Base-by-base conservation (phyloP, 1,140 invertebrate genomes). In the Gryon sp. region DNA sequence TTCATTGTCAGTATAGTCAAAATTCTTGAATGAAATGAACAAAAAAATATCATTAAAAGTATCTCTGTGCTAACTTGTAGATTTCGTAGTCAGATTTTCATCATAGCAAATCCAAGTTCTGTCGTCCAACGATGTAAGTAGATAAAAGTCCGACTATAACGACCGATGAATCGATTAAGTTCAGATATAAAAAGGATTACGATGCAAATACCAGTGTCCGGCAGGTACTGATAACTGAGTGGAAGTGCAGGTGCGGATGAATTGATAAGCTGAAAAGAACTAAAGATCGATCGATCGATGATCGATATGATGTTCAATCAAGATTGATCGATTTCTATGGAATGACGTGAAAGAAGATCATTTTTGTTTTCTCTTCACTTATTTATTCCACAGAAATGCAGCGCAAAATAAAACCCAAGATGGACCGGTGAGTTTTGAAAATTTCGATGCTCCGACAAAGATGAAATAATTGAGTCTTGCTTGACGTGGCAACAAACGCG, bases 401-500 rank as follows among this genome's bases (percentile, higher is more conserved):
- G n/a, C n/a, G n/a, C n/a, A n/a, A n/a, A n/a, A n/a, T n/a, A n/a
- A n/a, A n/a, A n/a, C n/a, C n/a, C n/a, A n/a, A n/a, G 26, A 55
- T 9, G 40, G 9, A 7, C 15, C 15, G 6, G 22, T 30, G 45
- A 19, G 34, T 53, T 52, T 24, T 12, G 9, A n/a, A 68, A 59
- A 57, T 50, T 38, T 19, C 32, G 48, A 66, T 38, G 50, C 41
- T 15, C 18, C 57, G 11, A 16, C 50, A 38, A 18, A 52, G 48
- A 32, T 14, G 1, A 41, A 43, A 55, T 53, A 74, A 69, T 60
- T 48, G 52, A 69, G 41, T 6, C 52, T 16, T 9, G 55, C 48
- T 40, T 73, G 66, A 70, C 74, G 68, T 70, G 46, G 41, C 65
- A 75, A 83, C 72, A 76, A 80, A 82, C 80, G 80, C 62, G 75